These are phyloP conservation scores for Carcinoscorpius rotundicauda DNA, from an alignment of 1,140 invertebrate genomes.

Conservation along the genomic window DNA sequence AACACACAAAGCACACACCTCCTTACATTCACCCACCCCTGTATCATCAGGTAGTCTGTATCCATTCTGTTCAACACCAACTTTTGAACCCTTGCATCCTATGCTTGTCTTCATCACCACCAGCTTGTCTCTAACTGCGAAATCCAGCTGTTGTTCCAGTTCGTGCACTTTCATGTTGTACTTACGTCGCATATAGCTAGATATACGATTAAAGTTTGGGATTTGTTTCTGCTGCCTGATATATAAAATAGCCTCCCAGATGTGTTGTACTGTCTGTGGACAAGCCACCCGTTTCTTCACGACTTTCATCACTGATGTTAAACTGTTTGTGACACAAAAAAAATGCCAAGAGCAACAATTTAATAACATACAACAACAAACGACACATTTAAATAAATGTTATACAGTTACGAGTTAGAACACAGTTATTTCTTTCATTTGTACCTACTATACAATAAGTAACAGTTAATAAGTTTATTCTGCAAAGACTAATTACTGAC, in stretches of 20 bases:
- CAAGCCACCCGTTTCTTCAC: conserved; percentile 28
- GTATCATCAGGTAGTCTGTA: conserved; percentile 38
- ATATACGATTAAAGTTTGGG: conserved; percentile 39
- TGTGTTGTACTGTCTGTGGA: conserved; percentile 34
- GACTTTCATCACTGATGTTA: conserved; percentile 10
- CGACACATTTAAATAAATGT: too few species aligned
- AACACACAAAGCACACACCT: too few species aligned
- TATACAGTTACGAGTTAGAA: too few species aligned
- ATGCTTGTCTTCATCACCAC: conserved; percentile 38
- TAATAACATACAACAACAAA: too few species aligned
- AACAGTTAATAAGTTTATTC: too few species aligned
- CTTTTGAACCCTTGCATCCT: conserved; percentile 42
- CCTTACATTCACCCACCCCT: conserved; percentile 26
- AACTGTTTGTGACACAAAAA: too few species aligned
- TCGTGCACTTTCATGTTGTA: conserved; percentile 33
- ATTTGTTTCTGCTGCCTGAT: conserved; percentile 43
- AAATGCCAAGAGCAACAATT: too few species aligned
- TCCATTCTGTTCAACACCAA: conserved; percentile 43
- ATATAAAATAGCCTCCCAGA: conserved; percentile 41
- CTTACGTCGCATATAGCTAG: conserved; percentile 31
- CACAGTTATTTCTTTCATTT: too few species aligned
- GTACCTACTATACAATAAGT: too few species aligned
- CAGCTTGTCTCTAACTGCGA: conserved; percentile 41
- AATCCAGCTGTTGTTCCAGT: conserved; percentile 39
- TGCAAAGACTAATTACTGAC: too few species aligned